Conservation (phyloP, 2,888 invertebrate genomes). For the Apodemia hepburni region DNA sequence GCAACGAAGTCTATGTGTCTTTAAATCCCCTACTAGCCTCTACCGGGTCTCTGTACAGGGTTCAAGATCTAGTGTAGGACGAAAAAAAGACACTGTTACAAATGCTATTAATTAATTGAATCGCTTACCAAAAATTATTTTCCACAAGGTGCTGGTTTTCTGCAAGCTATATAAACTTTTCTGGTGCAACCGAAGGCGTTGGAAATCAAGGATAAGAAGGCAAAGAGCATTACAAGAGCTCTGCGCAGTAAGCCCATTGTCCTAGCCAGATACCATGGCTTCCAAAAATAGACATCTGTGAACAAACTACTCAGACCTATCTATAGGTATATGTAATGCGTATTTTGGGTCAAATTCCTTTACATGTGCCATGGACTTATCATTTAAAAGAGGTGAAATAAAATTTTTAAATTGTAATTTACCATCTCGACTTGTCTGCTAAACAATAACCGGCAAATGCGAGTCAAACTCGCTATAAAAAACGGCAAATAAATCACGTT, state of each 20-base stretch:
- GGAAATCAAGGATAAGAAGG: constrained; percentile 42
- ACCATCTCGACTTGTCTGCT: too few relatives aligned
- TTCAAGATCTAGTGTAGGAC: too few relatives aligned
- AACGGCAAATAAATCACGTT: too few relatives aligned
- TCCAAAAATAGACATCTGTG: constrained; percentile 24
- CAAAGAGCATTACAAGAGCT: constrained; percentile 40
- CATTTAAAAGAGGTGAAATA: background rate
- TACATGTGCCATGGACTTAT: background rate
- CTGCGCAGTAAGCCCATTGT: constrained; percentile 49
- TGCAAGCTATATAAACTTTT: constrained; percentile 60
- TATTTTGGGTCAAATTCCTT: constrained; percentile 3
- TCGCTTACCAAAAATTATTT: constrained; percentile 37
- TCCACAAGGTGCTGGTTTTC: constrained; percentile 54
- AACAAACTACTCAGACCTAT: constrained; percentile 22
- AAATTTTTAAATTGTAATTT: too few relatives aligned
- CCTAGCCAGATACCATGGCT: constrained; percentile 39
- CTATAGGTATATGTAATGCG: background rate
- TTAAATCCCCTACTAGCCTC: too few relatives aligned
- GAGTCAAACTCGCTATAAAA: too few relatives aligned
- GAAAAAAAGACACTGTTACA: too few relatives aligned
- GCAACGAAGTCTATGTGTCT: too few relatives aligned
- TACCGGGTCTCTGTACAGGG: too few relatives aligned
- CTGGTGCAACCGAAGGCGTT: constrained; percentile 48
- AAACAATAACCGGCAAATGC: too few relatives aligned
- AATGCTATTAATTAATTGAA: constrained; percentile 20